These are phyloP conservation scores for Psittacula derbiana DNA, from an alignment of 2,797 vertebrate genomes.

Conservation along the genomic window DNA sequence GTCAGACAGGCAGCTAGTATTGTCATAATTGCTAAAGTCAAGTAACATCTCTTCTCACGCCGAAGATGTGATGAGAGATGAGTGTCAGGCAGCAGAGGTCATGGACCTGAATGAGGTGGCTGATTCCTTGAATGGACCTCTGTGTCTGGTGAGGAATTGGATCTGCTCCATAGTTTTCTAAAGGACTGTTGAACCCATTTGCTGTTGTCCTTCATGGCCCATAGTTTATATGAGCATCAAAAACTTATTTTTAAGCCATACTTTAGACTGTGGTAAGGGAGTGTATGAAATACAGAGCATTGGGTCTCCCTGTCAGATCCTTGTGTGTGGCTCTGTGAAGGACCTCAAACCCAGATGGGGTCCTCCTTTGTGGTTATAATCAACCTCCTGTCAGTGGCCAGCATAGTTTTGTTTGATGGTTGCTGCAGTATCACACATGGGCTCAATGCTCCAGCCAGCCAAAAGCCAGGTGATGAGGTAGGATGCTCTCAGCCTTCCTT, in stretches of 20 bases:
- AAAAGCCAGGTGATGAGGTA: not conserved
- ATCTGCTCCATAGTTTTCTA: not conserved
- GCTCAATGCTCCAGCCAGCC: not conserved
- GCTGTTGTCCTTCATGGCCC: not conserved
- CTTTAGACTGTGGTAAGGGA: not conserved
- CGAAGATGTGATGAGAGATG: not conserved
- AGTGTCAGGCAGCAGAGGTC: not conserved
- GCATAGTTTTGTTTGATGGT: not conserved
- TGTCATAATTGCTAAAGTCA: not conserved
- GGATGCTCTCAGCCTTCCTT: not conserved
- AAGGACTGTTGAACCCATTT: not conserved
- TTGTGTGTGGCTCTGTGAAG: not conserved
- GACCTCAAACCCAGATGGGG: not conserved
- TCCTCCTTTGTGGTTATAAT: not conserved
- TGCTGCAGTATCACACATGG: not conserved
- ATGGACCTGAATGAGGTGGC: not conserved
- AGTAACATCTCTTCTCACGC: not conserved
- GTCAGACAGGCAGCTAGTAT: not conserved
- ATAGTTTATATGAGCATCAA: not conserved
- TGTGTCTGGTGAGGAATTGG: not conserved
- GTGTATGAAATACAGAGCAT: not conserved
- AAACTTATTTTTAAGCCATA: not conserved
- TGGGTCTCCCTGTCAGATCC: not conserved
- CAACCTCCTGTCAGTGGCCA: not conserved
- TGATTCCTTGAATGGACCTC: not conserved